Conservation (phyloP, 2,888 invertebrate species). For the Malachius bipustulatus region DNA sequence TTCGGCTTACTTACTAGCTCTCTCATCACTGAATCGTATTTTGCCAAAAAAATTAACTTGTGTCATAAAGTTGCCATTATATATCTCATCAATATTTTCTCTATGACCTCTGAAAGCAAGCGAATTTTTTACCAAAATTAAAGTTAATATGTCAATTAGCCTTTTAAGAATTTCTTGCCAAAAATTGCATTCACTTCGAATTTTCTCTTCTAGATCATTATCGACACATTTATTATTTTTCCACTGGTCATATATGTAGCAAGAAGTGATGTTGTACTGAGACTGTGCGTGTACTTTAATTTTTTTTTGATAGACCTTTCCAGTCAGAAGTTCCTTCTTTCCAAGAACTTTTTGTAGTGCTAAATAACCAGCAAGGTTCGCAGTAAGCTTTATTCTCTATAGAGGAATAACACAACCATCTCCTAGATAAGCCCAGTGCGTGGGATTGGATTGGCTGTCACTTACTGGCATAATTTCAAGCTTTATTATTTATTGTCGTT, state of each 20-base stretch:
- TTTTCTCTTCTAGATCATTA: slow-evolving; percentile 6
- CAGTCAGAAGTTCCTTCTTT: slow-evolving; percentile 9
- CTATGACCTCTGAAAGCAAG: slow-evolving; percentile 13
- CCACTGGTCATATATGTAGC: slow-evolving; percentile 3
- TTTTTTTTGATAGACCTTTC: slow-evolving; percentile 11
- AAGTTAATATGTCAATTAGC: slow-evolving; percentile 10
- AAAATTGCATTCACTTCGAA: slow-evolving; percentile 6
- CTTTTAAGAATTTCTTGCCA: slow-evolving; percentile 12
- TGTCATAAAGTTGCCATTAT: background rate
- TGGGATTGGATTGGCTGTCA: too few species aligned
- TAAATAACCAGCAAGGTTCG: slow-evolving; percentile 16
- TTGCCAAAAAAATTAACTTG: too few species aligned
- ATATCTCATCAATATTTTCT: background rate
- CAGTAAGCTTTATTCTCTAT: slow-evolving; percentile 14
- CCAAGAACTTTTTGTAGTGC: slow-evolving; percentile 6
- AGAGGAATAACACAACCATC: slow-evolving; percentile 15
- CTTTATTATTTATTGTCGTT: too few species aligned
- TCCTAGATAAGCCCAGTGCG: too few species aligned
- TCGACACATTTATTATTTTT: slow-evolving; percentile 6
- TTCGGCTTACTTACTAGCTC: too few species aligned
- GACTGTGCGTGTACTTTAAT: slow-evolving; percentile 9
- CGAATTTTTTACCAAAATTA: slow-evolving; percentile 10
- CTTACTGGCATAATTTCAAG: too few species aligned
- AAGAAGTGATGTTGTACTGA: slow-evolving; percentile 8
- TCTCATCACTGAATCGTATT: too few species aligned